These are phyloP conservation scores for Fragum whitleyi DNA, from an alignment of 2,888 invertebrate genomes.

Conservation along the genomic window DNA sequence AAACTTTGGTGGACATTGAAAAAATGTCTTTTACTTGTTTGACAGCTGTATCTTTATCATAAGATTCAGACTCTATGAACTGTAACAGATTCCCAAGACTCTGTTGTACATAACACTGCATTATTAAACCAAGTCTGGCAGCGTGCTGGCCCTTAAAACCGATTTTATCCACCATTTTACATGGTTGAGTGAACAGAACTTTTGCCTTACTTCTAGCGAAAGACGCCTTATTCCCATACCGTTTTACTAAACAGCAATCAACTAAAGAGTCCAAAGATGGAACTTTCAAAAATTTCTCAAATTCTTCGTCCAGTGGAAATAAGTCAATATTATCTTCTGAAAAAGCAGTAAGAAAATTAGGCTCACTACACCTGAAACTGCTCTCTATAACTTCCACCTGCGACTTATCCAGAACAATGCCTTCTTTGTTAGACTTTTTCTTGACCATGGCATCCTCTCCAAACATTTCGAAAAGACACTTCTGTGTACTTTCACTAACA, in stretches of 20 bases:
- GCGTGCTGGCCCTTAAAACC: slow-evolving; percentile 22
- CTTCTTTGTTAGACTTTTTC: slow-evolving; percentile 23
- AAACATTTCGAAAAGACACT: too few relatives aligned
- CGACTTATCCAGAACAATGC: slow-evolving; percentile 28
- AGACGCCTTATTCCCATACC: slow-evolving; percentile 40
- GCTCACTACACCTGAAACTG: slow-evolving; percentile 32
- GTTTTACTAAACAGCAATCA: slow-evolving; percentile 34
- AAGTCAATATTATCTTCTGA: slow-evolving; percentile 36
- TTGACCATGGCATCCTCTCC: too few relatives aligned
- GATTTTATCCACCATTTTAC: slow-evolving; percentile 31
- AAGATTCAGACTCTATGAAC: slow-evolving; percentile 13
- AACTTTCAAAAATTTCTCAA: slow-evolving; percentile 39
- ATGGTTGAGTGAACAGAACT: slow-evolving; percentile 11
- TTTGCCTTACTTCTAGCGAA: slow-evolving; percentile 23
- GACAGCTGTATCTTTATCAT: slow-evolving; percentile 4
- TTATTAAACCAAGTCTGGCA: not conserved
- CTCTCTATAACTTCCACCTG: slow-evolving; percentile 22
- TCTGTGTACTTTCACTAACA: too few relatives aligned
- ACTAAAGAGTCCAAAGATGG: slow-evolving; percentile 44
- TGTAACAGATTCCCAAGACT: slow-evolving; percentile 14
- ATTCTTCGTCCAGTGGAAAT: slow-evolving; percentile 26
- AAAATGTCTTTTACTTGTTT: slow-evolving; percentile 30
- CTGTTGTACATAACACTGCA: slow-evolving; percentile 12
- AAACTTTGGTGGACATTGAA: slow-evolving; percentile 20
- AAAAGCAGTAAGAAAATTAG: slow-evolving; percentile 41